phyloP scores from a whole-genome alignment of 2,113 vertebrate species.

The Loxodonta africana region DNA sequence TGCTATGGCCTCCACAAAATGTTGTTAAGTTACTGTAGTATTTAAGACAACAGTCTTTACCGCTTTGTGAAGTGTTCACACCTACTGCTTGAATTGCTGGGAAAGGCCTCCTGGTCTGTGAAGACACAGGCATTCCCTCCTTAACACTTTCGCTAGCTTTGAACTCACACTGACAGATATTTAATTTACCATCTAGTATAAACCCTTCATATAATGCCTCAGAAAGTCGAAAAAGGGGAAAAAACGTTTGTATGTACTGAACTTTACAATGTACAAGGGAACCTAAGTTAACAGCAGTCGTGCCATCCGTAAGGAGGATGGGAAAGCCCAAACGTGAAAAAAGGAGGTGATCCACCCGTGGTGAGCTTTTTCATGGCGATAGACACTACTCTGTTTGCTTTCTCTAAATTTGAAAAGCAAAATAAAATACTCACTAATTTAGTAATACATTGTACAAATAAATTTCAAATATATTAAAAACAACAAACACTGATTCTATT shows the following conservation, averaged over 20 bases:
- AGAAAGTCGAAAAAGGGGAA: conserved; percentile 40
- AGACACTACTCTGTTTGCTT: conserved; percentile 47
- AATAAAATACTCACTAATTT: conserved; percentile 70
- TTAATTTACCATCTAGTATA: conserved; percentile 77
- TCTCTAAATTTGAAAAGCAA: conserved; percentile 71
- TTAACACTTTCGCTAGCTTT: conserved; percentile 82
- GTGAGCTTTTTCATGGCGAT: conserved; percentile 25
- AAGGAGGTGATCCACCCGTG: conserved; percentile 48
- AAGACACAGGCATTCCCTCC: conserved; percentile 75
- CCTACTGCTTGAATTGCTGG: conserved; percentile 70
- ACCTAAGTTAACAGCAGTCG: conserved; percentile 78
- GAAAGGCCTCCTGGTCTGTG: conserved; percentile 66
- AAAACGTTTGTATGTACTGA: conserved; percentile 65
- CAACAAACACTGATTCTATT: conserved; percentile 68
- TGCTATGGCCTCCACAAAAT: conserved; percentile 78
- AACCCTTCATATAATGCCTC: conserved; percentile 84
- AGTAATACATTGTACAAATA: conserved; percentile 80
- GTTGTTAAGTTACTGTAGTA: conserved; percentile 69
- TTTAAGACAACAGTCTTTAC: conserved; percentile 71
- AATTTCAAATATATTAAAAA: conserved; percentile 57
- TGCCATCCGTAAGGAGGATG: conserved; percentile 41
- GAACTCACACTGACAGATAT: conserved; percentile 72
- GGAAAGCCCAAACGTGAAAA: conserved; percentile 67
- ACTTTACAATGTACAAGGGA: conserved; percentile 84
- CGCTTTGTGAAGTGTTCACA: conserved; percentile 69